Conservation (phyloP, 23 tunicate species). For the Trididemnum miniatum region DNA sequence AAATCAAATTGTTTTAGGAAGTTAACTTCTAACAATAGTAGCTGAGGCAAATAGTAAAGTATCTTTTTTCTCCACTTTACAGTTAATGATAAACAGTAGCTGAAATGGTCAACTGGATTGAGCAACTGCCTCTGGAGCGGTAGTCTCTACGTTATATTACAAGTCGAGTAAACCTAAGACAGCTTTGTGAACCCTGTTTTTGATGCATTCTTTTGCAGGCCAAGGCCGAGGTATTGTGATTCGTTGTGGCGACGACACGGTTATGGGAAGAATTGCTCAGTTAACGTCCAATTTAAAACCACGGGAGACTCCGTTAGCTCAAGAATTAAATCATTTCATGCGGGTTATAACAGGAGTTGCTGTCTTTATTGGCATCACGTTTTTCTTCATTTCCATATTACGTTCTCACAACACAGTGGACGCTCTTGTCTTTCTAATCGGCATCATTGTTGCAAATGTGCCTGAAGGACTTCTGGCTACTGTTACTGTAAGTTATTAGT, state of each 20-base stretch:
- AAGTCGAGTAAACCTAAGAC: no score
- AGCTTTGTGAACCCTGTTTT: no score
- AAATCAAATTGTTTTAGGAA: no score
- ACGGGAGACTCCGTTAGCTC: constrained; percentile 39
- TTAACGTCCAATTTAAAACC: constrained; percentile 30
- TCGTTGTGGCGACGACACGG: constrained; percentile 47
- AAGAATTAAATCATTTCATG: constrained; percentile 63
- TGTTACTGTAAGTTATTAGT: constrained; percentile 72
- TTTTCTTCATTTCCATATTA: constrained; percentile 42
- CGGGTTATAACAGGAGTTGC: constrained; percentile 65
- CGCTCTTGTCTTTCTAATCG: constrained; percentile 67
- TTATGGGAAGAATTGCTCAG: constrained; percentile 67
- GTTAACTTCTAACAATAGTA: no score
- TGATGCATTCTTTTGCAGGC: no score
- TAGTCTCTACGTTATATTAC: no score
- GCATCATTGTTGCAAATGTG: constrained; percentile 79
- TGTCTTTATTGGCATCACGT: constrained; percentile 45
- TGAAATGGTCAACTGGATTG: no score
- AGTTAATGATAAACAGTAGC: no score
- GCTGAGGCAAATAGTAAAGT: no score
- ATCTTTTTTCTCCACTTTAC: no score
- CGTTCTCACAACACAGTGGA: constrained; percentile 14
- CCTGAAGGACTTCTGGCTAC: constrained; percentile 90
- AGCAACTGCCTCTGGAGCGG: no score
- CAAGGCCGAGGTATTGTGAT: constrained; percentile 42